Evolutionary conservation across 1,140 invertebrate genomes (phyloP).

Genomic region (Druon quercuslanigerum): DNA sequence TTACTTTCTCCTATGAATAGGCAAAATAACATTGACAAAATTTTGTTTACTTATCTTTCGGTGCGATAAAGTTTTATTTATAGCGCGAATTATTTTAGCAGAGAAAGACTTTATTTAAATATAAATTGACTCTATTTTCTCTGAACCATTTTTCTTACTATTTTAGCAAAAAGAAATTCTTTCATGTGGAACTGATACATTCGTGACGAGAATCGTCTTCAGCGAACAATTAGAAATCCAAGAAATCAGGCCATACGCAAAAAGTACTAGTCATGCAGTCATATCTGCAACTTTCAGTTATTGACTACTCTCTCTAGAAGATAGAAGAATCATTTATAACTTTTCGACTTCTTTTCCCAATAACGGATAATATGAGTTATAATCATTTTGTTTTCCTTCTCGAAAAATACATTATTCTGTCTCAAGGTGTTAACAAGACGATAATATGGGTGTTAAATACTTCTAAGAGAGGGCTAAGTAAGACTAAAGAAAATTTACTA

Average conservation of each 20-base stretch:
- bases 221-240: conserved; percentile 13
- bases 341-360: neutral
- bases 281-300: conserved; percentile 3
- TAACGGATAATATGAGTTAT: too few species aligned
- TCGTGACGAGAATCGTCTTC: neutral
- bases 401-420: too few species aligned
- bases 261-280: neutral
- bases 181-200: neutral
- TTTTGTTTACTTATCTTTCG: too few species aligned
- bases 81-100: too few species aligned
- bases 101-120: too few species aligned
- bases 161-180: neutral
- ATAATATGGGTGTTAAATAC: neutral
- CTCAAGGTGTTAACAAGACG: conserved; percentile 13
- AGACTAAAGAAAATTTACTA: conserved; percentile 11
- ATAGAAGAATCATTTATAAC: neutral
- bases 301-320: neutral
- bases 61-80: too few species aligned
- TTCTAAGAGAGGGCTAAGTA: conserved; percentile 23
- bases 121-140: too few species aligned
- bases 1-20: too few species aligned
- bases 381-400: too few species aligned
- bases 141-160: neutral
- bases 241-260: neutral
- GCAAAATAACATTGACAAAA: too few species aligned